Evolutionary conservation across 37 sponge, comb jelly and placozoan genomes (phyloP), one percentile per base, ranked within the genome.

Genomic region (Cliona cf. orientalis): DNA sequence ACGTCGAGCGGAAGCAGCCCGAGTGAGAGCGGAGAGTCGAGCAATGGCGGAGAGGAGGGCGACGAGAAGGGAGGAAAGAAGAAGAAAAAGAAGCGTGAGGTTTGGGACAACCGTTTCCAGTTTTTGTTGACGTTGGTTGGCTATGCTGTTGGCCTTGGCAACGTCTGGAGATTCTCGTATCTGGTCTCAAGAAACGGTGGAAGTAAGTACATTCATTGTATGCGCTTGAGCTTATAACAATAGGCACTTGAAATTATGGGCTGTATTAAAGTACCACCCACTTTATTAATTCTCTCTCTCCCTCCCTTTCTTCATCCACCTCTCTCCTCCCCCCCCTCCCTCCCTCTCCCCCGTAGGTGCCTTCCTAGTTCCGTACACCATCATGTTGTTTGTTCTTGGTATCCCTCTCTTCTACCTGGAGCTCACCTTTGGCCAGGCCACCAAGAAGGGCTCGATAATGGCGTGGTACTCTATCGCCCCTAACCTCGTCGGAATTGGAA

Each of bases 131-230:
- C 99, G 6, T 80, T 90, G 0, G 71, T 99, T 26, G 97, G 99
- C 5, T 96, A 91, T 72, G 99, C 99, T 25, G 97, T 99, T 28
- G 99, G 99, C 28, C 83, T 96, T 9, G 99, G 99, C 0, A 99
- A 97, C 63, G 89, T 99, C 2, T 99, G 99, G 99, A 67, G 99
- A 21, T 99, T 99, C 74, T 93, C 99, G 22, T 99, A 96, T 75
- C 79, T 92, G 37, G 76, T 77, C 29, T 88, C 96, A 28, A 92
- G 87, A 61, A 93, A 99, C 70, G 99, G 99, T 36, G 99, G 99
- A 80, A 96, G 99, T 94, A 69, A 83, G 87, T 72, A n/a, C n/a
- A n/a, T n/a, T n/a, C n/a, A n/a, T n/a, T n/a, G n/a, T n/a, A n/a
- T n/a, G n/a, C n/a, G n/a, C n/a, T n/a, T n/a, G n/a, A n/a, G n/a